phyloP scores from a whole-genome alignment of 2,888 invertebrate species.

The Caenorhabditis uteleia region DNA sequence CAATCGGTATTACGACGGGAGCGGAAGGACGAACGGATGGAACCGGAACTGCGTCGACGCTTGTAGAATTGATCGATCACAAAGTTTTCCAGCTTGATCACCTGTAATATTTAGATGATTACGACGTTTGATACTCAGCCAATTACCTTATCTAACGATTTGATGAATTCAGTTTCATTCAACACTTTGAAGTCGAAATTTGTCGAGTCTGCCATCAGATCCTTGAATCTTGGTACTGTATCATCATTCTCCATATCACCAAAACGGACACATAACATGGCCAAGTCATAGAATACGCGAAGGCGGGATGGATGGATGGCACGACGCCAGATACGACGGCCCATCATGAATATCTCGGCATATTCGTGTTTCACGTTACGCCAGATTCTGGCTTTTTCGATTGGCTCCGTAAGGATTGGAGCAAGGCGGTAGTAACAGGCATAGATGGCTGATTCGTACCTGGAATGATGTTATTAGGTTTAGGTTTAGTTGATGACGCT shows the following conservation, averaged over 20 bases:
- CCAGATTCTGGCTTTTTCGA: slow-evolving; percentile 50
- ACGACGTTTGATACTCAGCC: background rate
- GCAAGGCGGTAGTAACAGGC: slow-evolving; percentile 60
- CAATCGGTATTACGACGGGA: slow-evolving; percentile 45
- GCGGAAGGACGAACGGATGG: slow-evolving; percentile 51
- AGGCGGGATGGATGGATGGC: slow-evolving; percentile 54
- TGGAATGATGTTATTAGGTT: slow-evolving; percentile 16
- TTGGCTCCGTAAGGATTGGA: slow-evolving; percentile 40
- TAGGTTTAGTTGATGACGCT: too few species aligned
- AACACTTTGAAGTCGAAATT: slow-evolving; percentile 57
- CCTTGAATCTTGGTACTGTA: slow-evolving; percentile 43
- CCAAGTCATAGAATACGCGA: slow-evolving; percentile 56
- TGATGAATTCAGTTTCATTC: slow-evolving; percentile 52
- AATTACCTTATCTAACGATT: slow-evolving; percentile 53
- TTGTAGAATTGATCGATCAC: slow-evolving; percentile 58
- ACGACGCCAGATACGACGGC: slow-evolving; percentile 53
- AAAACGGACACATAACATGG: slow-evolving; percentile 55
- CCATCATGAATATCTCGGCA: slow-evolving; percentile 60
- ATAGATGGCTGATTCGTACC: slow-evolving; percentile 58
- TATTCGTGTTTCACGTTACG: slow-evolving; percentile 55
- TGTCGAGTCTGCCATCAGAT: slow-evolving; percentile 44
- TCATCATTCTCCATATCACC: slow-evolving; percentile 46
- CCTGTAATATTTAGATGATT: slow-evolving; percentile 22
- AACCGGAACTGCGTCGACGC: slow-evolving; percentile 49
- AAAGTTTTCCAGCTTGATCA: slow-evolving; percentile 51